Evolutionary conservation across 2,888 invertebrate genomes (phyloP), one percentile per base, ranked within the genome.

Genomic region (Stictocephala bisonia): DNA sequence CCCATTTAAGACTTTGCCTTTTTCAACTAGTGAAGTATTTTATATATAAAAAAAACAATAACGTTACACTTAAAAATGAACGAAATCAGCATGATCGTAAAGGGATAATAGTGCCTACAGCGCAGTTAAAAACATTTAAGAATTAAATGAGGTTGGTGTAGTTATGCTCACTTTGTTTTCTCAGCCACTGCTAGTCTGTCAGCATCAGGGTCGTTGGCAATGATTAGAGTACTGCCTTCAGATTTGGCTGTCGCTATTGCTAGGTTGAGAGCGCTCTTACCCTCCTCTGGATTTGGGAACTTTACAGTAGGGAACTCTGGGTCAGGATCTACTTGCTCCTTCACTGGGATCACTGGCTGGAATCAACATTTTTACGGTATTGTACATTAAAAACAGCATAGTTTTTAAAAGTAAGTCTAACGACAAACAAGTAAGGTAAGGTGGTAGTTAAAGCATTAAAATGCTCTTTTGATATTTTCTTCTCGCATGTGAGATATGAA

Each of bases 221-320:
- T 86, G 78, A 99, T 94, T 3, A 98, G 85, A 0, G 87, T 86
- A 53, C 91, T 90, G 0, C 86, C 87, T 76, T 88, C 86, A 64
- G 86, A 82, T 80, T 93, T 89, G 0, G 99, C 99, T 11, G 94
- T 90, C 81, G 87, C 84, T 77, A 93, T 89, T 44, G 96, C 90
- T 44, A 95, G 85, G 79, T 90, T 87, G 77, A 96, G 82, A 22
- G 95, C 92, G 78, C 92, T 90, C 81, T 90, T 89, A 0, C 95
- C 95, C 86, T 99, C 99, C 83, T 99, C 99, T 0, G 99, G 99
- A 86, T 99, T 99, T 0, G 99, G 99, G 85, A 96, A 98, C 81
- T 90, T 90, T 0, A 99, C 98, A 0, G 99, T 99, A 0, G 98
- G 91, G 85, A 99, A 99, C 72, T 99, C 96, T 0, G 99, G 98